A percentile compares a stretch with the other conserved stretches of the same genome.
Evolutionary conservation across 2,888 invertebrate genomes (phyloP).

Genomic region (Poecilobothrus nobilitatus): DNA sequence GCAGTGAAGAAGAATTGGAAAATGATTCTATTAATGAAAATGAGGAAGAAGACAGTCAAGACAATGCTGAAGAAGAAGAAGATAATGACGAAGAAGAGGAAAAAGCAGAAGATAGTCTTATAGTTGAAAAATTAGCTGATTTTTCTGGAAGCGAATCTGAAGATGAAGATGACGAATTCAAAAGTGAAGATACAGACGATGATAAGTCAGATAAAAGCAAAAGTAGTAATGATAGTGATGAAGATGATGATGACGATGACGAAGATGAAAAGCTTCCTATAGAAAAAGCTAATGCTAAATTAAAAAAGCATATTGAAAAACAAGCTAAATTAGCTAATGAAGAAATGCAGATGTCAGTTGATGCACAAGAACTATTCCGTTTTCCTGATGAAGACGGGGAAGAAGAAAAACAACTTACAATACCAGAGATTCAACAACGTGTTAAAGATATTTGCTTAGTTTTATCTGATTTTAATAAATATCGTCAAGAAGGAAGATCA

Average conservation of each 20-base stretch:
- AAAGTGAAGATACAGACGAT: constrained; percentile 38
- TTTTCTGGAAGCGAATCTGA: constrained; percentile 34
- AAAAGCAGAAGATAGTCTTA: constrained; percentile 30
- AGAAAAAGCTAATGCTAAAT: constrained; percentile 70
- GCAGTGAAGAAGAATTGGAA: constrained; percentile 18
- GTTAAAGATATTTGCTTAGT: constrained; percentile 79
- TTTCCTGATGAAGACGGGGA: constrained; percentile 68
- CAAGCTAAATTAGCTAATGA: constrained; percentile 66
- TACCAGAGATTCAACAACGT: constrained; percentile 79
- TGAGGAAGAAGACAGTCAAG: constrained; percentile 27
- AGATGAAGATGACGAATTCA: constrained; percentile 45
- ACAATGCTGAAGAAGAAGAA: constrained; percentile 21
- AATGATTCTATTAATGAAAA: constrained; percentile 21
- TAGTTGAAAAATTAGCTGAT: constrained; percentile 36
- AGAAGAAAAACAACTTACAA: constrained; percentile 60
- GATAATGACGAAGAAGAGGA: constrained; percentile 32
- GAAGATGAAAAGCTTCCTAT: constrained; percentile 72
- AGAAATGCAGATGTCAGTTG: constrained; percentile 73
- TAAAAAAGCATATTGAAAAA: constrained; percentile 62
- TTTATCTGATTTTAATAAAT: constrained; percentile 66
- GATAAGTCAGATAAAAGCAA: constrained; percentile 41
- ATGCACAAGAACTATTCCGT: constrained; percentile 64
- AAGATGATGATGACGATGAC: constrained; percentile 38
- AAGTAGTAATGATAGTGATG: constrained; percentile 36
- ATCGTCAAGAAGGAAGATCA: constrained; percentile 59